Base-by-base conservation (phyloP, 2,888 invertebrate species). In the Fragum fragum region DNA sequence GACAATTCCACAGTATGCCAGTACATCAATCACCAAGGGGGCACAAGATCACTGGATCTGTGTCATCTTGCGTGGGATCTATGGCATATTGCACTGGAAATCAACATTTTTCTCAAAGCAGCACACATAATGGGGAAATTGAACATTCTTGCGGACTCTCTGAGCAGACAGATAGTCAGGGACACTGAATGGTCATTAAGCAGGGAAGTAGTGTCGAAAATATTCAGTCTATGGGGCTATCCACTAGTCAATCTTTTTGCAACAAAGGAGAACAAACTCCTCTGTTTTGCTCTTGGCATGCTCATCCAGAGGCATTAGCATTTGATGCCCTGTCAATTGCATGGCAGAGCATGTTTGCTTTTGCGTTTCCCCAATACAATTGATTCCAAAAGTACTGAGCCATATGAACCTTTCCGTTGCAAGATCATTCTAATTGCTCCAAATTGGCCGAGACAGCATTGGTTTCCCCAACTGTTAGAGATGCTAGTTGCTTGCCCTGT, bases 321-420 rank as follows among this genome's bases (percentile, higher is more conserved):
- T n/a, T n/a, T n/a, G n/a, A 78, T 74, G 78, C 82, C 71, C 82
- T 75, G 82, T 72, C 78, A 75, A 59, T 75, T 59, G 53, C 71
- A n/a, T n/a, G n/a, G n/a, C n/a, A n/a, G n/a, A n/a, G n/a, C n/a
- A n/a, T n/a, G n/a, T n/a, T n/a, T n/a, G 76, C 63, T 0, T 80
- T 72, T 73, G 80, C 76, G 29, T 81, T 66, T 21, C 76, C 14
- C 76, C 81, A 47, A 7, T 73, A 0, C 73, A 69, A 32, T 26
- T 79, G n/a, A 59, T 73, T 28, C 78, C 73, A 36, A 53, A 29
- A 70, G 42, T 76, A 28, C 26, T 75, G n/a, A n/a, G n/a, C n/a
- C n/a, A n/a, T n/a, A n/a, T n/a, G n/a, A n/a, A n/a, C n/a, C n/a
- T n/a, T 75, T 66, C 23, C 66, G 28, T 9, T 75, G 68, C 36